A percentile compares a stretch with the other conserved stretches of the same genome.
phyloP scores from a whole-genome alignment of 1,140 invertebrate species.

The Pollicipes pollicipes region DNA sequence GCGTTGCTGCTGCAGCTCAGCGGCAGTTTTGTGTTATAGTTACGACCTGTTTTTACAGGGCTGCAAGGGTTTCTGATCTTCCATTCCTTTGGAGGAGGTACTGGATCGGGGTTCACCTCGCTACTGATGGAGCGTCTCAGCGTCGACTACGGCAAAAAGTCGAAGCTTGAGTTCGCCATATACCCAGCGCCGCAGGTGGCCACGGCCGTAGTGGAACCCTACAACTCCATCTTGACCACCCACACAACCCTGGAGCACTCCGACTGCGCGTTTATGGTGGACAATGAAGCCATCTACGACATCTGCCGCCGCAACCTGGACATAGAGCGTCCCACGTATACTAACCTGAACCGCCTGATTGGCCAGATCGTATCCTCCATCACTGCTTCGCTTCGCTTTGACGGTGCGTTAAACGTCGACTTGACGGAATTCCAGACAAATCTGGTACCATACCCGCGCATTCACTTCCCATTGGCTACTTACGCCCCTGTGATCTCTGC shows the following conservation, averaged over 20 bases:
- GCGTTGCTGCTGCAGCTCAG: no score
- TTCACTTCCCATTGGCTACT: constrained; percentile 64
- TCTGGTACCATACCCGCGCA: constrained; percentile 65
- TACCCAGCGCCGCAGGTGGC: constrained; percentile 63
- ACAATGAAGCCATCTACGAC: constrained; percentile 80
- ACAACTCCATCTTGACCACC: constrained; percentile 56
- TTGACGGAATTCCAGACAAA: constrained; percentile 79
- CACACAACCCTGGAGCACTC: constrained; percentile 63
- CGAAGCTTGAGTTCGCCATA: constrained; percentile 64
- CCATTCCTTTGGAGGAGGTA: constrained; percentile 79
- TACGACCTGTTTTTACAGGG: constrained; percentile 27
- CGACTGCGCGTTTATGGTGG: constrained; percentile 68
- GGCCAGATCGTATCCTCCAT: constrained; percentile 73
- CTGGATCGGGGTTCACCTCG: constrained; percentile 71
- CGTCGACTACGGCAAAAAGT: constrained; percentile 75
- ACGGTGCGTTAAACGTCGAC: constrained; percentile 73
- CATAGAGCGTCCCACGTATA: constrained; percentile 66
- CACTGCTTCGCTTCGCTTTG: constrained; percentile 70
- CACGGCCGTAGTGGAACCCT: constrained; percentile 32
- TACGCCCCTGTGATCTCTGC: constrained; percentile 69
- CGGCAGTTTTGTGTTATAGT: no score
- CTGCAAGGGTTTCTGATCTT: constrained; percentile 75
- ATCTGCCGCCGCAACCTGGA: constrained; percentile 75
- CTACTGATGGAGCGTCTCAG: constrained; percentile 73
- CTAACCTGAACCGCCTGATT: constrained; percentile 57